Percentiles rank a stretch among this genome's conserved stretches.
These are phyloP conservation scores for Muscina levida DNA, from an alignment of 2,888 invertebrate genomes.

Conservation along the genomic window DNA sequence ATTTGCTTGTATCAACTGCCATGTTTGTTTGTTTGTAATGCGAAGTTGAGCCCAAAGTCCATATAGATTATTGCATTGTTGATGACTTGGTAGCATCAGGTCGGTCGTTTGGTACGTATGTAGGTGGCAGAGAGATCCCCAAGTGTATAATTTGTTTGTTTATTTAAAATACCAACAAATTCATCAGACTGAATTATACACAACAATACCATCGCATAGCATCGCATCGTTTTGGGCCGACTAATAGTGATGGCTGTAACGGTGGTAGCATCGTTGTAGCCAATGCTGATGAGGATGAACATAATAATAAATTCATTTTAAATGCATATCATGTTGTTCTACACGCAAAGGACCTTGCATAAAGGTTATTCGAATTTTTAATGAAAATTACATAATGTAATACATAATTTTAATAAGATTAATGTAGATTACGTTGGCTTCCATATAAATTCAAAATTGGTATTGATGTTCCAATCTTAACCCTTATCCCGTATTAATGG, in stretches of 20 bases:
- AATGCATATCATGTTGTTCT: conserved; percentile 30
- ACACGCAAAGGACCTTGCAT: neutral
- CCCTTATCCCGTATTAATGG: no score
- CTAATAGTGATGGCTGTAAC: neutral
- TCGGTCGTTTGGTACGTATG: no score
- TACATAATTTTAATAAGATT: no score
- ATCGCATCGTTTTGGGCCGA: neutral
- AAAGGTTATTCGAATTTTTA: neutral
- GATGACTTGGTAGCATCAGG: neutral
- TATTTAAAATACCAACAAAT: conserved; percentile 31
- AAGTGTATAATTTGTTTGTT: conserved; percentile 40
- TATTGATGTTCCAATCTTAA: no score
- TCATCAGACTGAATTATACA: neutral
- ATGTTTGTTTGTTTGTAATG: neutral
- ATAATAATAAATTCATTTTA: conserved; percentile 31
- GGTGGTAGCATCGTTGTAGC: neutral
- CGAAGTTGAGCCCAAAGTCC: neutral
- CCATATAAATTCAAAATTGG: no score
- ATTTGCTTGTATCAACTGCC: neutral
- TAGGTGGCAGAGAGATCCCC: no score
- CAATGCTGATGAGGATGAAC: conserved; percentile 12
- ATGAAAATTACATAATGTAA: no score
- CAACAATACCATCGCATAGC: neutral
- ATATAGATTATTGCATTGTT: conserved; percentile 1
- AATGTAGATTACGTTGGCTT: no score